These are phyloP conservation scores for Tubulanus polymorphus DNA, from an alignment of 2,888 invertebrate genomes.

Conservation along the genomic window DNA sequence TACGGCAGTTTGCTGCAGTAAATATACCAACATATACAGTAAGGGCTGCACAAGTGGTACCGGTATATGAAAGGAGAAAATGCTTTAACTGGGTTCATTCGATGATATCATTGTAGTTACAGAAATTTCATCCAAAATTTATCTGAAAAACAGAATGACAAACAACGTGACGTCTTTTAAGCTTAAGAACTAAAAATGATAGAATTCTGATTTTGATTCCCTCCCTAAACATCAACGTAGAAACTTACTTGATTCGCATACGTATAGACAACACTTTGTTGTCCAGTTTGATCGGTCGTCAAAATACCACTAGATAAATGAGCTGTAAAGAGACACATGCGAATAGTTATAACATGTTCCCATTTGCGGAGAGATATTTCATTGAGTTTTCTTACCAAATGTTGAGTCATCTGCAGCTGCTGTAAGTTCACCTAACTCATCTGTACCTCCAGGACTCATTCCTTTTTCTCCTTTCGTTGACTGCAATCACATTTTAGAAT, in stretches of 20 bases:
- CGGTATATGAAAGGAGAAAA: too few species aligned
- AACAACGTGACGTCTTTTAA: too few species aligned
- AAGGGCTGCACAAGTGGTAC: too few species aligned
- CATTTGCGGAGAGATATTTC: not conserved
- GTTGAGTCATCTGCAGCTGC: constrained; percentile 14
- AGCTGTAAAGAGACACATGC: not conserved
- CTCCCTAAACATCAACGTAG: too few species aligned
- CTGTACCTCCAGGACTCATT: constrained; percentile 4
- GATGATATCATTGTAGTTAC: too few species aligned
- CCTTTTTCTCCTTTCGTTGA: constrained; percentile 19
- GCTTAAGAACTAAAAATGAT: too few species aligned
- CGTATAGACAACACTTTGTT: constrained; percentile 38
- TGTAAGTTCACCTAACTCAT: constrained; percentile 8
- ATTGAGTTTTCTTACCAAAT: constrained; percentile 10
- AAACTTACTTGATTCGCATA: constrained; percentile 10
- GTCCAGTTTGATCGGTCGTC: constrained; percentile 25
- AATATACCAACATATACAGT: too few species aligned
- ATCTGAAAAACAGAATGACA: too few species aligned
- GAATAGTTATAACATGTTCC: not conserved
- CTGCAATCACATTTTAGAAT: constrained; percentile 7
- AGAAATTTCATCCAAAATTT: too few species aligned
- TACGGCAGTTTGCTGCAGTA: too few species aligned
- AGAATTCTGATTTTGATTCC: too few species aligned
- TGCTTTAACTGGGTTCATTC: too few species aligned
- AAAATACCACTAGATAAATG: constrained; percentile 20